Percentiles rank a stretch among this genome's conserved stretches.
phyloP scores from a whole-genome alignment of 2,888 invertebrate species.

The Drosophila diplacantha region DNA sequence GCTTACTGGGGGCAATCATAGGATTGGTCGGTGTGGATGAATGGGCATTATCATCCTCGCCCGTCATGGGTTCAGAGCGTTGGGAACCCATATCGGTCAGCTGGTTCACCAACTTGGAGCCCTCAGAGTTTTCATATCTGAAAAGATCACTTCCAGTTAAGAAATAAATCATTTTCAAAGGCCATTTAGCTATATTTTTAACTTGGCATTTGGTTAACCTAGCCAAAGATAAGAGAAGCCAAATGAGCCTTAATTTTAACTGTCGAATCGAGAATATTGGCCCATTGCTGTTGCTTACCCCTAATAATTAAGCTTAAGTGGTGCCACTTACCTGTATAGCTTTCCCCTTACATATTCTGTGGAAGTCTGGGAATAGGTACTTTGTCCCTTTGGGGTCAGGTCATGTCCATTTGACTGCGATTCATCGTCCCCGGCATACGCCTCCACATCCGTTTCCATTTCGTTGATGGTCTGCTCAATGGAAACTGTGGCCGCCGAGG shows the following conservation, averaged over 20 bases:
- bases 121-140: slow-evolving; percentile 14
- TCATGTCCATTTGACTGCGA: slow-evolving; percentile 15
- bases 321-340: slow-evolving; percentile 12
- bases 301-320: background rate
- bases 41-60: slow-evolving; percentile 10
- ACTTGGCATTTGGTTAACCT: too few relatives aligned
- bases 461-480: background rate
- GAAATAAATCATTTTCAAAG: too few relatives aligned
- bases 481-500: slow-evolving; percentile 1
- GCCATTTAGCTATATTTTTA: too few relatives aligned
- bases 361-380: slow-evolving; percentile 1
- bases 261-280: too few relatives aligned
- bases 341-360: slow-evolving; percentile 19
- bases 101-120: slow-evolving; percentile 15
- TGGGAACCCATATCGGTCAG: slow-evolving; percentile 3
- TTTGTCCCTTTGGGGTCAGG: background rate
- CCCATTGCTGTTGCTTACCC: too few relatives aligned
- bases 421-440: slow-evolving; percentile 18
- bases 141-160: too few relatives aligned
- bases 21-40: slow-evolving; percentile 24
- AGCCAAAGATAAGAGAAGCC: too few relatives aligned
- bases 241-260: too few relatives aligned
- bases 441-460: slow-evolving; percentile 4
- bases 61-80: slow-evolving; percentile 1
- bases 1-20: slow-evolving; percentile 5